Evolutionary conservation across 2,113 vertebrate species (phyloP), one percentile per base, ranked within the genome.

Genomic region (Dolichallabes microphthalmus): DNA sequence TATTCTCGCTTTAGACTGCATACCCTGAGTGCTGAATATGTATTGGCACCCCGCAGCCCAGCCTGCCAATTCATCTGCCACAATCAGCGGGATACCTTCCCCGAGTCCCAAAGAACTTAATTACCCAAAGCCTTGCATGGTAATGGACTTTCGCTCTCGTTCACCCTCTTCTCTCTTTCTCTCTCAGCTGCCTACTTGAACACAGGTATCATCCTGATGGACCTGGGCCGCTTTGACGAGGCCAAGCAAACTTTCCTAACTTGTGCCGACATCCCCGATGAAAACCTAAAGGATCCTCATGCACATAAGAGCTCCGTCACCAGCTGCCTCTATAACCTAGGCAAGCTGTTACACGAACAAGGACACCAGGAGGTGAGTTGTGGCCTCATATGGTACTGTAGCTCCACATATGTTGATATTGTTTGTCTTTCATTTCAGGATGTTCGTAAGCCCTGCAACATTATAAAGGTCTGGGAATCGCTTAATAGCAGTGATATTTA

Each of bases 201-300:
- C 94, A 99, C 98, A 0, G 98, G 98, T 77, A 99, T 99, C 90
- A 97, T 99, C 90, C 92, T 97, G 71, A 99, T 99, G 98, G 99
- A 97, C 90, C 97, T 98, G 94, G 98, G 96, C 35, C 97, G 94
- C 83, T 93, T 94, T 5, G 98, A 99, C 22, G 98, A 99, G 91
- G 96, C 98, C 86, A 97, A 96, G 86, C 95, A 94, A 27, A 98
- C 97, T 0, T 99, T 99, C 80, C 89, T 98, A 13, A 99, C 97
- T 90, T 99, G 98, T 85, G 98, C 98, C 0, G 97, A 99, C 86
- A 99, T 99, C 88, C 96, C 98, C 1, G 98, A 99, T 89, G 98
- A 99, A 93, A 99, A 99, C 92, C 93, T 99, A 45, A 99, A 99
- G 93, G 98, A 99, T 90, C 98, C 98, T 76, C 97, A 99, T 73